Percentiles rank a stretch among this genome's conserved stretches.
Conservation (phyloP, 2,888 invertebrate genomes). For the Autographa pulchrina region DNA sequence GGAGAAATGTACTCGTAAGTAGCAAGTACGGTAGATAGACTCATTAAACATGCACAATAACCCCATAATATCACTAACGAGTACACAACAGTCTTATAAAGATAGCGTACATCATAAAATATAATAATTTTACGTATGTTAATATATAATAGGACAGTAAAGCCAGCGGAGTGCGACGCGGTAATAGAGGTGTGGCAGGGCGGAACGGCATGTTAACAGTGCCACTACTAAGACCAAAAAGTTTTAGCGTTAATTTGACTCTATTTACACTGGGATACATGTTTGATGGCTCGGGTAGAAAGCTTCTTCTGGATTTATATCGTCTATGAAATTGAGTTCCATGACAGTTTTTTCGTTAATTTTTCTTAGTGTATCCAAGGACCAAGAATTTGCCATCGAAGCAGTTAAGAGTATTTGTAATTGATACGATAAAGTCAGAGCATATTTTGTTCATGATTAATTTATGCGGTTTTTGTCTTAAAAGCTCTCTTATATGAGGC, state of each 20-base stretch:
- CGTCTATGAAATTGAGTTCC: not conserved
- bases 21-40: not conserved
- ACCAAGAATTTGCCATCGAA: not conserved
- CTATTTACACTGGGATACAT: constrained; percentile 5
- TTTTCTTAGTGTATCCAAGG: not conserved
- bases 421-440: no score
- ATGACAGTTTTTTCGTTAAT: not conserved
- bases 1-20: no score
- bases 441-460: not conserved
- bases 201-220: constrained; percentile 76
- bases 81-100: constrained; percentile 53
- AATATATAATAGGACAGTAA: constrained; percentile 85
- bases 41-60: constrained; percentile 36
- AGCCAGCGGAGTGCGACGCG: constrained; percentile 77
- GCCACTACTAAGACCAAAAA: constrained; percentile 61
- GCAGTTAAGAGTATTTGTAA: not conserved
- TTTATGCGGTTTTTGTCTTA: not conserved
- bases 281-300: not conserved
- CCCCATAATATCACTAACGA: constrained; percentile 45
- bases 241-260: constrained; percentile 46
- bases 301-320: not conserved
- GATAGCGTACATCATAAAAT: constrained; percentile 57
- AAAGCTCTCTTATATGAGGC: not conserved
- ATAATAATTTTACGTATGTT: constrained; percentile 64
- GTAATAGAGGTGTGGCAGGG: constrained; percentile 80